phyloP scores from a whole-genome alignment of 2,888 invertebrate species.

The Adelognathus sp. region DNA sequence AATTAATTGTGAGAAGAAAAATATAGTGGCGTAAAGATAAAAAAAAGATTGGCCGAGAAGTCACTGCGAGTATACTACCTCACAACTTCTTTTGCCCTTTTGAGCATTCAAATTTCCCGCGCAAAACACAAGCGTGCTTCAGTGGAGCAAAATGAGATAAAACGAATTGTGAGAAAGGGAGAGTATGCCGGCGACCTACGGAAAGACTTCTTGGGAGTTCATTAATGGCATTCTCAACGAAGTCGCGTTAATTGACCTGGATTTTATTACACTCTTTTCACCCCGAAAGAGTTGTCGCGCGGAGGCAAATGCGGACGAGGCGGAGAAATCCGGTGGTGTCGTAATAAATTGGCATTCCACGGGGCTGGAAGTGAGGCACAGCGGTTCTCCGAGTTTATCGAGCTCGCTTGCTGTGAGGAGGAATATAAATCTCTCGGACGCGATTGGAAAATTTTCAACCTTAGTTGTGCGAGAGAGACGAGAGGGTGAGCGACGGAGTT shows the following conservation, averaged over 20 bases:
- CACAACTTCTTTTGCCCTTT: too few species aligned
- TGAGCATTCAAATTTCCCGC: too few species aligned
- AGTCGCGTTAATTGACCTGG: conserved; percentile 76
- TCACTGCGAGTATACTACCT: too few species aligned
- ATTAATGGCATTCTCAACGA: conserved; percentile 73
- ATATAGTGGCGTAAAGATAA: too few species aligned
- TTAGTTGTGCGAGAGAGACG: neutral
- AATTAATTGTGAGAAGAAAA: too few species aligned
- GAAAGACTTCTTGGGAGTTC: conserved; percentile 69
- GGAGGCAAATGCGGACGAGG: neutral
- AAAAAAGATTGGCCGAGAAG: too few species aligned
- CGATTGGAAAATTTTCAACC: conserved; percentile 28
- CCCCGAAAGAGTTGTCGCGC: conserved; percentile 64
- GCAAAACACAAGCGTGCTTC: too few species aligned
- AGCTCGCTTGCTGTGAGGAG: conserved; percentile 30
- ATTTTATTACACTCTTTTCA: conserved; percentile 73
- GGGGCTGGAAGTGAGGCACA: conserved; percentile 44
- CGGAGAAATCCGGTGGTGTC: conserved; percentile 48
- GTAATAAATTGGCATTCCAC: conserved; percentile 64
- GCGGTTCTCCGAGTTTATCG: conserved; percentile 55
- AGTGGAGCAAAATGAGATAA: conserved; percentile 35
- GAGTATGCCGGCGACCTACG: conserved; percentile 48
- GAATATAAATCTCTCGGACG: conserved; percentile 35
- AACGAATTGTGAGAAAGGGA: conserved; percentile 55
- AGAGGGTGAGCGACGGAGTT: neutral